Evolutionary conservation across 2,113 vertebrate genomes (phyloP).

Genomic region (Rattus norvegicus): GRCr8 NC_086024.1:38524001-38524500

Average conservation of each 20-base stretch:
- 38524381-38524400: not conserved
- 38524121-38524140: not conserved
- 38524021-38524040: not conserved
- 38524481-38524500: not conserved
- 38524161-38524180: not conserved
- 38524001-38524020: not conserved
- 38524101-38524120: not conserved
- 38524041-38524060: not conserved
- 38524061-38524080: not conserved
- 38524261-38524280: not conserved
- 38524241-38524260: not conserved
- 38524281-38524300: not conserved
- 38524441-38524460: not conserved
- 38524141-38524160: not conserved
- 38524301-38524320: fast-evolving
- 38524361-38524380: not conserved
- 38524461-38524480: not conserved
- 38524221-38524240: not conserved
- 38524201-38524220: not conserved
- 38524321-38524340: no score
- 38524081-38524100: not conserved
- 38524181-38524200: not conserved
- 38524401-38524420: not conserved
- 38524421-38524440: not conserved
- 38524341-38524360: no score